A percentile compares a stretch with the other conserved stretches of the same genome.
Conservation (phyloP, 2,888 invertebrate species). For the Cylloceria caligata region DNA sequence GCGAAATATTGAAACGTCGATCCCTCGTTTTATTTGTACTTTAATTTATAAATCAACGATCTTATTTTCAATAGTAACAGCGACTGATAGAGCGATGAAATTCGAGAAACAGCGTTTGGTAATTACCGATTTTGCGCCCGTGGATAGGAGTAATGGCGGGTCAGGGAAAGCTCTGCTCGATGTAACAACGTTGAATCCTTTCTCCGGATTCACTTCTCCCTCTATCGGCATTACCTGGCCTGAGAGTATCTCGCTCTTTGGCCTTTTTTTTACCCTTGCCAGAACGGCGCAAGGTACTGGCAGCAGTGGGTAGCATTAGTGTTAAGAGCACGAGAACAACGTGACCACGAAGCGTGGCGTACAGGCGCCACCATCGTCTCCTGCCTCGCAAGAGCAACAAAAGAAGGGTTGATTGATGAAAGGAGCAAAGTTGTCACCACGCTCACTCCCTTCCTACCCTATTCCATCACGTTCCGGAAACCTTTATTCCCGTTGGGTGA, state of each 20-base stretch:
- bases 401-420: slow-evolving; percentile 82
- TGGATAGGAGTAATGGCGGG: slow-evolving; percentile 56
- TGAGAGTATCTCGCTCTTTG: slow-evolving; percentile 44
- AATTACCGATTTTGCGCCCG: slow-evolving; percentile 67
- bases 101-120: slow-evolving; percentile 64
- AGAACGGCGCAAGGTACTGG: slow-evolving; percentile 51
- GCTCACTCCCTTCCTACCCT: slow-evolving; percentile 9
- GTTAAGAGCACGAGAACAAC: slow-evolving; percentile 82
- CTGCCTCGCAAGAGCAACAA: slow-evolving; percentile 74
- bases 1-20: no score
- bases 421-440: slow-evolving; percentile 80
- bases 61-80: slow-evolving; percentile 26
- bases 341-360: slow-evolving; percentile 78
- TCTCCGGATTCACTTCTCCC: slow-evolving; percentile 34
- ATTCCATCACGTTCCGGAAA: slow-evolving; percentile 33
- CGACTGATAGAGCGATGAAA: slow-evolving; percentile 51
- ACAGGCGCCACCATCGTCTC: slow-evolving; percentile 71
- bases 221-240: slow-evolving; percentile 49
- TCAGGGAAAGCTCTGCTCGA: slow-evolving; percentile 44
- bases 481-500: slow-evolving; percentile 32
- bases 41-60: slow-evolving; percentile 50
- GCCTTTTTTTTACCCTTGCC: slow-evolving; percentile 11
- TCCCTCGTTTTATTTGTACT: background rate
- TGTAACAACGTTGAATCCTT: slow-evolving; percentile 62
- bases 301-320: slow-evolving; percentile 78